Conservation (phyloP, 2,797 vertebrate species). For the Threskiornis aethiopicus region DNA sequence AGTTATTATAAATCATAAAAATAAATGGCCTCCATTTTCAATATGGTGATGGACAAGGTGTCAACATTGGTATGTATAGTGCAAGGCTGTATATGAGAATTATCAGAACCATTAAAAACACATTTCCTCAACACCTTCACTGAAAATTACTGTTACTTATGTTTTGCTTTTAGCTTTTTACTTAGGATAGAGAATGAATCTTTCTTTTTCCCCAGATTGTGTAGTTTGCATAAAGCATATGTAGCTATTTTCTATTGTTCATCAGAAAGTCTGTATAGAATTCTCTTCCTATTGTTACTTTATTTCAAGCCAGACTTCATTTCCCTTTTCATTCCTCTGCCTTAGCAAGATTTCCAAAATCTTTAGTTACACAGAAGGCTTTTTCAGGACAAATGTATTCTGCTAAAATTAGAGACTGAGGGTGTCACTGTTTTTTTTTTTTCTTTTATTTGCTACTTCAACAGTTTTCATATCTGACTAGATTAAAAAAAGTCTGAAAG, state of each 20-base stretch:
- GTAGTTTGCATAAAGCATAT: neutral
- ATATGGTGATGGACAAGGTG: neutral
- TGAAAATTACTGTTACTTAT: neutral
- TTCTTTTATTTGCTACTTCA: neutral
- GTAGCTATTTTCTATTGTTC: neutral
- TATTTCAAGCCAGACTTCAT: neutral
- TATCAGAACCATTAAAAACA: neutral
- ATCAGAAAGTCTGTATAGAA: neutral
- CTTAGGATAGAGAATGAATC: neutral
- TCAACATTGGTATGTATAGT: neutral
- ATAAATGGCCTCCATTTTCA: neutral
- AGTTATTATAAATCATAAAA: neutral
- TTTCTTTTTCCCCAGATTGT: neutral
- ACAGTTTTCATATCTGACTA: neutral
- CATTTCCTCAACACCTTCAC: neutral
- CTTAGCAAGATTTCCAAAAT: neutral
- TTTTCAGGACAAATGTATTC: neutral
- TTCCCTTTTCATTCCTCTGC: neutral
- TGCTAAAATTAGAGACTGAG: neutral
- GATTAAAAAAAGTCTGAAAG: conserved; percentile 9
- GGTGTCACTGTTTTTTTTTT: neutral
- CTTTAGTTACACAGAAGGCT: neutral
- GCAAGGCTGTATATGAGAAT: neutral
- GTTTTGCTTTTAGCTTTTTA: neutral
- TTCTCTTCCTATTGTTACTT: neutral